Percentiles rank a stretch among this genome's conserved stretches.
Conservation (phyloP, 2,797 vertebrate genomes). For the Thaleichthys pacificus region DNA sequence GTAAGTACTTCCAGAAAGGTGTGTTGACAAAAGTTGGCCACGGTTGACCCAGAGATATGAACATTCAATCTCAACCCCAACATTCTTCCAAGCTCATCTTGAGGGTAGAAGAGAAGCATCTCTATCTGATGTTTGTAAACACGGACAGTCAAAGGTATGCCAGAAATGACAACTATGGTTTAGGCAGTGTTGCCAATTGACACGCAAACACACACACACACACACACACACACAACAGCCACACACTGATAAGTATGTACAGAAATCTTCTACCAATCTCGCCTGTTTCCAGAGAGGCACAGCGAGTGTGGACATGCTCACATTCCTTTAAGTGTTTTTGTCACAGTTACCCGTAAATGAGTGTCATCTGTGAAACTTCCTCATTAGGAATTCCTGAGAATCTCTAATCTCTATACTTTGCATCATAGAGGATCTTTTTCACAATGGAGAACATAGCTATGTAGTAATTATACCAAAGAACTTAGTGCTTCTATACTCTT, state of each 20-base stretch:
- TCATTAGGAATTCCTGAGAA: constrained; percentile 45
- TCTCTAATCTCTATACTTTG: constrained; percentile 40
- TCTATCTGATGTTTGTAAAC: constrained; percentile 56
- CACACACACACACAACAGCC: neutral
- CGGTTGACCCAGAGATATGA: neutral
- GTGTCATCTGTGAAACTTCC: constrained; percentile 49
- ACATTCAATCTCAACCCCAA: constrained; percentile 22
- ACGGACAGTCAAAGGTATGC: constrained; percentile 51
- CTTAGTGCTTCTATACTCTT: no score
- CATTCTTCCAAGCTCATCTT: constrained; percentile 41
- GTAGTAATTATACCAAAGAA: constrained; percentile 38
- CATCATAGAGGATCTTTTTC: constrained; percentile 34
- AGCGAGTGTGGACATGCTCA: constrained; percentile 52
- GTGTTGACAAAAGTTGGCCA: constrained; percentile 7
- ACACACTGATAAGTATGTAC: constrained; percentile 45
- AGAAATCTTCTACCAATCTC: constrained; percentile 33
- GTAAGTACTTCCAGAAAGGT: constrained; percentile 10
- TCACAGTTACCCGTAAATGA: constrained; percentile 33
- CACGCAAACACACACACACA: constrained; percentile 7
- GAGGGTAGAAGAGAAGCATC: constrained; percentile 26
- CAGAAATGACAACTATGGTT: constrained; percentile 57
- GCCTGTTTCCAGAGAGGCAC: constrained; percentile 34
- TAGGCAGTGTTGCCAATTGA: constrained; percentile 52
- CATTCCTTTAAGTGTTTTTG: constrained; percentile 54
- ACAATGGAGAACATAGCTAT: constrained; percentile 19